Base-by-base conservation (phyloP, 2,113 vertebrate species). In the Dipodomys merriami region DNA sequence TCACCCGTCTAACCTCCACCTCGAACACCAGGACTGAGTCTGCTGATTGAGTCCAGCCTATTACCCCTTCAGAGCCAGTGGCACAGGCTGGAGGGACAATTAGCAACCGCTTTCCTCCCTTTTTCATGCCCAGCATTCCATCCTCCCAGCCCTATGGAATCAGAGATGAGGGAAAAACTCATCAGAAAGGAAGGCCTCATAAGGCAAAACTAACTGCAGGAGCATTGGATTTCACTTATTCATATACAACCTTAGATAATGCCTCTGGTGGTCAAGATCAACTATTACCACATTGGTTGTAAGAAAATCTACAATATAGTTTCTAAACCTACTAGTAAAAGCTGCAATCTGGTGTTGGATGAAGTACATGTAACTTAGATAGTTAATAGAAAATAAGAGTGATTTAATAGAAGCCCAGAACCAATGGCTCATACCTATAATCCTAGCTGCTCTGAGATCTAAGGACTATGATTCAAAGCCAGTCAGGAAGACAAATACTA, bases 71-170 rank as follows among this genome's bases (percentile, higher is more conserved):
- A 33, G 99, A 95, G 44, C 99, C 99, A 0, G 99, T 98, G 7
- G 98, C 99, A n/a, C 98, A 97, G 9, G 96, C 93, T 0, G 99
- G 98, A 0, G 99, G 99, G 83, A 99, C 93, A 22, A 99, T 90
- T 13, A 99, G 98, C 30, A 99, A 94, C 4, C 99, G 98, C 23
- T 97, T 97, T 0, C 99, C 99, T 19, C 98, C 98, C 97, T 99
- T 99, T 93, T 97, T 99, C 99, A 99, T 99, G 65, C 99, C 99
- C 81, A 98, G 87, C 98, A 99, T 99, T 39, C 99, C 99, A 73
- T 99, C 98, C 91, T 99, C 99, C 99, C 99, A 99, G 90, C 98
- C 98, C 99, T 99, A 97, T 0, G 39, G 69, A 90, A 93, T 68
- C 67, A 96, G 82, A 94, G 53, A 84, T 85, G 18, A 39, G 84